Base-by-base conservation (phyloP, 2,888 invertebrate genomes). In the Vanessa cardui region DNA sequence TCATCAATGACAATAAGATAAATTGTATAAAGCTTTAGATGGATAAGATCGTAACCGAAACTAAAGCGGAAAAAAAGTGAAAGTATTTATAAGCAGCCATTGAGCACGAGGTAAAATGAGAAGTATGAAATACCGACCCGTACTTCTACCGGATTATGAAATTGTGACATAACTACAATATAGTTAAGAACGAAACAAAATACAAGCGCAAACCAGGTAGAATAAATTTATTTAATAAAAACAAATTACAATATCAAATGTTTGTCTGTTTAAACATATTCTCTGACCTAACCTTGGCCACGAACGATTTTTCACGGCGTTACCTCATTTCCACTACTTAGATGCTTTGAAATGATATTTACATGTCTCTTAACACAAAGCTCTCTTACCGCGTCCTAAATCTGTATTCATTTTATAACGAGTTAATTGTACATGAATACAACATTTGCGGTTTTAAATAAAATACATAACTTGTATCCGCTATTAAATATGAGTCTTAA, bases 81-180 rank as follows among this genome's bases (percentile, higher is more conserved):
- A 70, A 70, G 67, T 67, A 26, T 67, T 58, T 39, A 20, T 45
- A 58, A 64, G 52, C 47, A 46, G 61, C 56, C 21, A 63, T 63
- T 52, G 31, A 39, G 33, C 21, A 49, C 56, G 60, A 58, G 20
- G 46, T 21, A 31, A 66, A 58, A 33, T 49, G 45, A 59, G 56
- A 63, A 63, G 52, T 49, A 50, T 39, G 31, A 66, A 58, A 59
- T 26, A 58, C 46, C 44, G 9, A 65, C 3, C 52, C 31, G 6
- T 31, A 54, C 31, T 50, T 61, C 50, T 58, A 61, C 16, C 12
- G 26, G 47, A 54, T 71, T 68, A 69, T 68, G 68, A 66, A 66
- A 68, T 66, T 56, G 59, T 71, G 61, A 68, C 50, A 63, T 64
- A 61, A 66, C 46, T 5, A 39, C 12, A 4, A 33, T 9, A 26